Evolutionary conservation across 2,888 invertebrate species (phyloP).

Genomic region (Lasioglossum marginatum): DNA sequence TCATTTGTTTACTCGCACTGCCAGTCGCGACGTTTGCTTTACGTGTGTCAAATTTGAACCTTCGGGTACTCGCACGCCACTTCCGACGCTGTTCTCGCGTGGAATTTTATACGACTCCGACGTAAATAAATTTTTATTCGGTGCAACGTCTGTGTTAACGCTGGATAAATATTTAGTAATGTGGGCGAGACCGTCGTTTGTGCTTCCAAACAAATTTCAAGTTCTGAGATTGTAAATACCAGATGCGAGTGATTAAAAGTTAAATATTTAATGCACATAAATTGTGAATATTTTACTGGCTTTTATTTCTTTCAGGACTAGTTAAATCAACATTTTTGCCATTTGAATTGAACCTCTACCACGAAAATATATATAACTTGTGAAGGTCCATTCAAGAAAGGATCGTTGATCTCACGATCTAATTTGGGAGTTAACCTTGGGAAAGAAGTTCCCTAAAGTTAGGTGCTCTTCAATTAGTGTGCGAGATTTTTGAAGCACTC

Average conservation of each 20-base stretch:
- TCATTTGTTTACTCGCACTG: background rate
- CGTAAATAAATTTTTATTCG: background rate
- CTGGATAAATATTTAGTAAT: background rate
- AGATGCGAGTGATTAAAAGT: background rate
- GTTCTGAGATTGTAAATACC: background rate
- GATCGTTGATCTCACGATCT: background rate
- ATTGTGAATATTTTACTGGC: background rate
- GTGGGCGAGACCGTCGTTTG: background rate
- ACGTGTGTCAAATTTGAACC: background rate
- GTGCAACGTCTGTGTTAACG: background rate
- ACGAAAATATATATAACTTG: background rate
- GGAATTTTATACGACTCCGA: background rate
- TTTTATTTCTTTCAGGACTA: background rate
- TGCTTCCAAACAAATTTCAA: background rate
- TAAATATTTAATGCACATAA: background rate
- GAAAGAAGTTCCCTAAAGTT: background rate
- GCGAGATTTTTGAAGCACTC: background rate
- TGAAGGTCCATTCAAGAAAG: background rate
- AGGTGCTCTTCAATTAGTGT: slow-evolving; percentile 1
- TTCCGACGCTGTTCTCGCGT: background rate
- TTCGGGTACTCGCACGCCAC: background rate
- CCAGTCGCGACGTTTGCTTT: slow-evolving; percentile 6
- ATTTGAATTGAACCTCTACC: background rate
- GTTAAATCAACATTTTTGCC: background rate
- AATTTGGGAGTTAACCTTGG: background rate